Evolutionary conservation across 2,888 invertebrate species (phyloP).

Genomic region (Nezara viridula): DNA sequence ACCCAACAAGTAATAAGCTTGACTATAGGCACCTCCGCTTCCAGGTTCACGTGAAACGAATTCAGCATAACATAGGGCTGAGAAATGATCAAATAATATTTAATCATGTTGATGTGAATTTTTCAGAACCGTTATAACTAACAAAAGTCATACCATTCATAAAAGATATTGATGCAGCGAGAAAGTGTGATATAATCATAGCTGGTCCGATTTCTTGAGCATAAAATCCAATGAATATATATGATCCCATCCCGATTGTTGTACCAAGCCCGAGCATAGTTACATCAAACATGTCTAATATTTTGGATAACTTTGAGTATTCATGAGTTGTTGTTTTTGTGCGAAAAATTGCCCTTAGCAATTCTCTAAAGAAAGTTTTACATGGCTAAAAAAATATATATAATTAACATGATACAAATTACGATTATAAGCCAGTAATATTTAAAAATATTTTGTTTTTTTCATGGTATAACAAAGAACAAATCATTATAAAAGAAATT

Average conservation of each 20-base stretch:
- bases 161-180: constrained; percentile 3
- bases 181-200: constrained; percentile 19
- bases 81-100: neutral
- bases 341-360: neutral
- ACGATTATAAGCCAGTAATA: too few relatives aligned
- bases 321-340: constrained; percentile 25
- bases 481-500: too few relatives aligned
- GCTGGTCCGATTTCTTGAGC: constrained; percentile 26
- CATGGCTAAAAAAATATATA: neutral
- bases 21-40: constrained; percentile 30
- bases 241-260: constrained; percentile 25
- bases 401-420: neutral
- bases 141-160: constrained; percentile 3
- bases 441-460: too few relatives aligned
- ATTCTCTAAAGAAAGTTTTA: neutral
- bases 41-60: neutral
- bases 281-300: constrained; percentile 19
- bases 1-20: constrained; percentile 26
- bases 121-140: neutral
- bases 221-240: constrained; percentile 3
- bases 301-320: constrained; percentile 18
- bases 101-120: neutral
- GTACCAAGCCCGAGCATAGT: constrained; percentile 21
- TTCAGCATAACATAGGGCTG: constrained; percentile 31
- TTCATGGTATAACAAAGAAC: too few relatives aligned